Evolutionary conservation across 2,797 vertebrate species (phyloP), one percentile per base, ranked within the genome.

Genomic region (Epinephelus malabaricus): DNA sequence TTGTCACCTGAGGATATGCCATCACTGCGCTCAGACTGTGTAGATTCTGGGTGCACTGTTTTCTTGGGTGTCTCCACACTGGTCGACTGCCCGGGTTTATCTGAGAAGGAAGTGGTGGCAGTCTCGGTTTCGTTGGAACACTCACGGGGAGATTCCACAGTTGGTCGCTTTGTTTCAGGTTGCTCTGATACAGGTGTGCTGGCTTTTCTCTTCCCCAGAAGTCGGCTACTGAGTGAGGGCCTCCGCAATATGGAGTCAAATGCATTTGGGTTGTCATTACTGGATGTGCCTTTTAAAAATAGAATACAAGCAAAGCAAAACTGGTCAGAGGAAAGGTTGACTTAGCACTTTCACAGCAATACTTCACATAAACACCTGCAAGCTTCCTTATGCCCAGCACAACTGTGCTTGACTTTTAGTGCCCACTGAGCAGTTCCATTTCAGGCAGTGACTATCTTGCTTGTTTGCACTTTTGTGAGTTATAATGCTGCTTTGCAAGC

Each of bases 181-280:
- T 82, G 82, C 30, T 83, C 90, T 51, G 71, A 45, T 17, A 77
- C 70, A 11, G 82, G 30, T 0, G 88, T 59, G 53, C 84, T 88
- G 73, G 90, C 91, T 68, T 93, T 94, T 46, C 95, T 93, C 81
- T 96, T 96, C 23, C 95, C 93, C 0, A 95, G 93, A 45, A 92
- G 68, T 38, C 81, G 78, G 56, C 86, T 91, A 21, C 86, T 17
- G 59, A 92, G 70, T 2, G 86, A 84, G 3, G 90, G 85, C 34
- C 80, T 91, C 54, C 49, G 79, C 56, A 89, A 13, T 1, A 1
- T 1, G 1, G 78, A 71, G n/a, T 78, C 85, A 3, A 11, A 18
- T 23, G 50, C 17, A 15, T 27, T 78, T 63, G 68, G 61, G 5
- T 86, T 86, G 53, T 77, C 34, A 0, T 80, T 80, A 30, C 19